Evolutionary conservation across 1,140 invertebrate species (phyloP).

Genomic region (Argopecten irradians): DNA sequence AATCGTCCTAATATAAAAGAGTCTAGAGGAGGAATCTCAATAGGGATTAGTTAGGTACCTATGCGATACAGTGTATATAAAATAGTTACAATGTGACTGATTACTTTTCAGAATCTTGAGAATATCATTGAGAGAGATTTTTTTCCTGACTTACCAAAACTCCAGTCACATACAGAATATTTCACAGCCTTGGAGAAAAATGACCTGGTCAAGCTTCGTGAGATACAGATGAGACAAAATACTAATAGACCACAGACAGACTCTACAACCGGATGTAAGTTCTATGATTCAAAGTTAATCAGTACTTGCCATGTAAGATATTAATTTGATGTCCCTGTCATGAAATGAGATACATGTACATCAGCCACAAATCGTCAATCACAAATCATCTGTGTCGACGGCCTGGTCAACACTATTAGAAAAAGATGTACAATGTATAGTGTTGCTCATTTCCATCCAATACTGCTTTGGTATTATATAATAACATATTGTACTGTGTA

Average conservation of each 20-base stretch:
- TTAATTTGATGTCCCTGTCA: too few species aligned
- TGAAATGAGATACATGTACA: too few species aligned
- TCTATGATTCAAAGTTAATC: too few species aligned
- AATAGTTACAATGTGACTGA: slow-evolving; percentile 31
- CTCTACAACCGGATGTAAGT: not conserved
- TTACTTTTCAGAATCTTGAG: slow-evolving; percentile 84
- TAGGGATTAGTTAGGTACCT: not conserved
- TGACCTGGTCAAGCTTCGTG: slow-evolving; percentile 89
- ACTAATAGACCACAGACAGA: slow-evolving; percentile 29
- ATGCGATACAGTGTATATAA: not conserved
- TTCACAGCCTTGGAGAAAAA: slow-evolving; percentile 93
- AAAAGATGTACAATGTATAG: too few species aligned
- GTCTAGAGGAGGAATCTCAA: slow-evolving; percentile 10
- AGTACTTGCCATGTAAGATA: too few species aligned
- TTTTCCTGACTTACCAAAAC: slow-evolving; percentile 95
- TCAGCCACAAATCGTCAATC: too few species aligned
- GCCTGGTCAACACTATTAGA: too few species aligned
- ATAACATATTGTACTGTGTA: too few species aligned
- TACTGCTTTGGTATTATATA: too few species aligned
- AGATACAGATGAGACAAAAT: slow-evolving; percentile 88
- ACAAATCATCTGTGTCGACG: too few species aligned
- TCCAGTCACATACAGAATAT: slow-evolving; percentile 95
- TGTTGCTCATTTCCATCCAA: too few species aligned
- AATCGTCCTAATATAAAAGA: not conserved
- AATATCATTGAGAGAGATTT: slow-evolving; percentile 98